A percentile compares a stretch with the other conserved stretches of the same genome.
Conservation (phyloP, 2,888 invertebrate species). For the Lochmaea crataegi region DNA sequence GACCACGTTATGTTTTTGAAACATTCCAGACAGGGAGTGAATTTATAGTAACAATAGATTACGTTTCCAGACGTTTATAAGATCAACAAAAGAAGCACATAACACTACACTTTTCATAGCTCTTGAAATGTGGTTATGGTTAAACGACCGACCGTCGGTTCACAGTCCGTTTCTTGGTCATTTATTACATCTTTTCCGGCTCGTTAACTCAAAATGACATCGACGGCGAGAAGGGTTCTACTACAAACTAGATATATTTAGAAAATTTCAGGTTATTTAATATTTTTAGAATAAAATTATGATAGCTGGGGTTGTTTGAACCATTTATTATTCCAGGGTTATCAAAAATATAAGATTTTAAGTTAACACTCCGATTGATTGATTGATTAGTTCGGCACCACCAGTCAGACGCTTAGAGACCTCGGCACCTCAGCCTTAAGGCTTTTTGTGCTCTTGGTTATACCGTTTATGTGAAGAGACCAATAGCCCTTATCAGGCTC, state of each 20-base stretch:
- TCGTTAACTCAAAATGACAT: constrained; percentile 31
- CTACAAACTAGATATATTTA: constrained; percentile 9
- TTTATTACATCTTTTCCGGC: constrained; percentile 33
- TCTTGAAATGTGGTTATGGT: constrained; percentile 22
- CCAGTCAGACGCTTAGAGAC: too few relatives aligned
- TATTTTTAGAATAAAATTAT: neutral
- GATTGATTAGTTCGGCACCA: too few relatives aligned
- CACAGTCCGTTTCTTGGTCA: constrained; percentile 15
- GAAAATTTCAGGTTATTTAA: constrained; percentile 16
- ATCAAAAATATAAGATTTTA: too few relatives aligned
- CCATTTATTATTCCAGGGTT: too few relatives aligned
- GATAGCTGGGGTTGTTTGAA: neutral
- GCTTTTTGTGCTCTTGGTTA: too few relatives aligned
- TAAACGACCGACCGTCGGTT: constrained; percentile 12
- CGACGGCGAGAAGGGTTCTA: constrained; percentile 15
- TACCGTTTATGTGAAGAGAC: too few relatives aligned
- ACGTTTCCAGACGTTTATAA: constrained; percentile 41
- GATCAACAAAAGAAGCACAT: constrained; percentile 34
- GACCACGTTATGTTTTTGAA: constrained; percentile 33
- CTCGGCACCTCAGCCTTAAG: too few relatives aligned
- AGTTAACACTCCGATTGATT: too few relatives aligned
- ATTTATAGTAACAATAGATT: constrained; percentile 43
- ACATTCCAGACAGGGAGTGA: constrained; percentile 37
- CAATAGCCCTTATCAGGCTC: too few relatives aligned
- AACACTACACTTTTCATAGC: constrained; percentile 34